A percentile compares a stretch with the other conserved stretches of the same genome.
These are phyloP conservation scores for Leucopsar rothschildi DNA, from an alignment of 2,113 vertebrate species.

Conservation along the genomic window DNA sequence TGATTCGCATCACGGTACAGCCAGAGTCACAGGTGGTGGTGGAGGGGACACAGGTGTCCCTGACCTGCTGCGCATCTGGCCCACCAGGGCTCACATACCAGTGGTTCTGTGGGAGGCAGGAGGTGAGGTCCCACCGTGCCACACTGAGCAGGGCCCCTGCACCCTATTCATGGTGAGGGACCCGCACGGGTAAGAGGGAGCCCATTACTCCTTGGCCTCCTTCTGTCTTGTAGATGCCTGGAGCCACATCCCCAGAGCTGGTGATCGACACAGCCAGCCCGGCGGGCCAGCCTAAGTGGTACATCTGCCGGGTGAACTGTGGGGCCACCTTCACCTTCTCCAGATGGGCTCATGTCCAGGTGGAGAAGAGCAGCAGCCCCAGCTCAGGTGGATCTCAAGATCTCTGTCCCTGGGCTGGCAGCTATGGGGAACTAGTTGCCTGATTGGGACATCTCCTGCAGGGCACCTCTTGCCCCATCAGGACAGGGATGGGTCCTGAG, in stretches of 20 bases:
- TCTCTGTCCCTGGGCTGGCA: background rate
- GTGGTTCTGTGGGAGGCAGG: constrained; percentile 81
- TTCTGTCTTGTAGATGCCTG: constrained; percentile 59
- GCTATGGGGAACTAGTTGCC: background rate
- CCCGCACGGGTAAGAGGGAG: fast-evolving
- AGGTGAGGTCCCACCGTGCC: constrained; percentile 59
- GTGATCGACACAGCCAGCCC: constrained; percentile 37
- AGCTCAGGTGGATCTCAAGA: constrained; percentile 50
- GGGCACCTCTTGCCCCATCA: fast-evolving
- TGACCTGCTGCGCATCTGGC: constrained; percentile 73
- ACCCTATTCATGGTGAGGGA: fast-evolving
- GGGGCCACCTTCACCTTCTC: constrained; percentile 76
- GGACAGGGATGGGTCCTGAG: background rate
- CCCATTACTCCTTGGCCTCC: background rate
- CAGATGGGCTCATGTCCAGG: constrained; percentile 73
- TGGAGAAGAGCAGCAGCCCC: constrained; percentile 52
- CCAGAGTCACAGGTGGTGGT: constrained; percentile 67
- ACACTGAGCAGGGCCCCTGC: fast-evolving
- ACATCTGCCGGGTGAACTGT: constrained; percentile 80
- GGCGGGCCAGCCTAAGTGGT: constrained; percentile 54
- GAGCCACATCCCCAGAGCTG: constrained; percentile 70
- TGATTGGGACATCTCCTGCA: background rate
- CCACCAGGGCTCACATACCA: constrained; percentile 75
- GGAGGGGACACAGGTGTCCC: constrained; percentile 55
- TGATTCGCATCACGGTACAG: constrained; percentile 73